Evolutionary conservation across 2,797 vertebrate species (phyloP).

Genomic region (Mastacembelus armatus): DNA sequence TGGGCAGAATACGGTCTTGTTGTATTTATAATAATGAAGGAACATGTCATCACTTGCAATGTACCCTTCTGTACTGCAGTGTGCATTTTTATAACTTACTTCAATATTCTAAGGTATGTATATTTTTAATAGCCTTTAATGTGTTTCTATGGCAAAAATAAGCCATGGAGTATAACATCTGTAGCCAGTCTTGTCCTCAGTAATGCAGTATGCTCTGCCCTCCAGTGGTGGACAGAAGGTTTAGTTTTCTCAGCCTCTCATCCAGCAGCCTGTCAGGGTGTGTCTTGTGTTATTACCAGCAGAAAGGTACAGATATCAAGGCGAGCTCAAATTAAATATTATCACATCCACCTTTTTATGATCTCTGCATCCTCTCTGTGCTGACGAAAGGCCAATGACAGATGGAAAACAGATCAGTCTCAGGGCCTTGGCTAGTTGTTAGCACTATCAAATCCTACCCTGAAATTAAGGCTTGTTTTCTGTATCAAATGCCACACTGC

Average conservation of each 20-base stretch:
- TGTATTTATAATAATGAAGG: too few relatives aligned
- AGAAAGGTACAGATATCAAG: too few relatives aligned
- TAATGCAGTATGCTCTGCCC: not conserved
- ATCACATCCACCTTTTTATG: slow-evolving; percentile 8
- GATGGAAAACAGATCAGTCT: slow-evolving; percentile 32
- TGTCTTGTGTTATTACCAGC: too few relatives aligned
- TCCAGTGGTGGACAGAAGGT: slow-evolving; percentile 30
- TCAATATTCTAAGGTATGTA: too few relatives aligned
- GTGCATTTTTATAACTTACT: too few relatives aligned
- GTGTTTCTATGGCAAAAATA: too few relatives aligned
- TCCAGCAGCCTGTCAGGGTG: too few relatives aligned
- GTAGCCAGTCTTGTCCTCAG: not conserved
- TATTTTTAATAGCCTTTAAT: too few relatives aligned
- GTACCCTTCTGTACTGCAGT: too few relatives aligned
- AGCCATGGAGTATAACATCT: too few relatives aligned
- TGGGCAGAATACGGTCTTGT: not conserved
- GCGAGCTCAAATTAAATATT: not conserved
- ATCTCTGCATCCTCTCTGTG: not conserved
- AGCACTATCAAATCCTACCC: slow-evolving; percentile 15
- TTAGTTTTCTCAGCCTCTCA: too few relatives aligned
- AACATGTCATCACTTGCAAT: too few relatives aligned
- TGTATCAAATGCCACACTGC: slow-evolving; percentile 26
- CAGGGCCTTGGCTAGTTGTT: slow-evolving; percentile 1
- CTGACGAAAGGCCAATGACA: slow-evolving; percentile 21
- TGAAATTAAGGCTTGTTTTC: slow-evolving; percentile 38